phyloP scores from a whole-genome alignment of 2,888 invertebrate species.

The Cremastobaeus sp. region DNA sequence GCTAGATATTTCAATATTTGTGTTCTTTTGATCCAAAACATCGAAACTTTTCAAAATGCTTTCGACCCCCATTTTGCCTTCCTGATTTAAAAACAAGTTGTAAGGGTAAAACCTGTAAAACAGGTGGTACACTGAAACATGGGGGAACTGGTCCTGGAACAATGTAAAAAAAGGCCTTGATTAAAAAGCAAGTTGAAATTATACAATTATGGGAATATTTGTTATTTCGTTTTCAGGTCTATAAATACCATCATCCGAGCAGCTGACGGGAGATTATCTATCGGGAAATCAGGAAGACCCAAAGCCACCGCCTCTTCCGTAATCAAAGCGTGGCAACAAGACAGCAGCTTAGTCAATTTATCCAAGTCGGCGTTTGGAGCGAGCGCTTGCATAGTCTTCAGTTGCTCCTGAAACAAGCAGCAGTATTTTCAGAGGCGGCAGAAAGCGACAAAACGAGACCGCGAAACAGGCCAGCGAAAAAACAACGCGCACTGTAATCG shows the following conservation, averaged over 20 bases:
- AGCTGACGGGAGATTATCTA: constrained; percentile 86
- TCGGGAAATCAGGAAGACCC: constrained; percentile 93
- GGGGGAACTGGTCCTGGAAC: constrained; percentile 85
- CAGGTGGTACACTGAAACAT: constrained; percentile 83
- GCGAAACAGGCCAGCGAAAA: no score
- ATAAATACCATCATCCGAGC: constrained; percentile 83
- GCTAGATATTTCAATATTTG: constrained; percentile 16
- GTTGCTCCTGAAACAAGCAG: constrained; percentile 80
- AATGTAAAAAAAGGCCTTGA: constrained; percentile 11
- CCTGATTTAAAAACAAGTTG: constrained; percentile 86
- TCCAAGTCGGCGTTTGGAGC: constrained; percentile 80
- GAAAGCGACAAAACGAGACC: no score
- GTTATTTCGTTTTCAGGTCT: background rate
- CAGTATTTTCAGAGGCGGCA: no score
- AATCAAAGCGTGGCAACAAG: constrained; percentile 86
- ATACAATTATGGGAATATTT: no score
- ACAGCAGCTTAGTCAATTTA: constrained; percentile 80
- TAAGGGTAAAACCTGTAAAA: constrained; percentile 91
- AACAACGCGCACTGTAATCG: constrained; percentile 13
- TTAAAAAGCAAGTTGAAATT: background rate
- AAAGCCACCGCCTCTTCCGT: constrained; percentile 85
- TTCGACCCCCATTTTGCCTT: constrained; percentile 86
- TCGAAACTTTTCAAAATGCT: constrained; percentile 84
- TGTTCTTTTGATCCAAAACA: constrained; percentile 68
- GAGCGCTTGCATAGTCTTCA: constrained; percentile 78